A percentile compares a stretch with the other conserved stretches of the same genome.
Evolutionary conservation across 2,113 vertebrate genomes (phyloP).

Genomic region (Oxygymnocypris stewartii): DNA sequence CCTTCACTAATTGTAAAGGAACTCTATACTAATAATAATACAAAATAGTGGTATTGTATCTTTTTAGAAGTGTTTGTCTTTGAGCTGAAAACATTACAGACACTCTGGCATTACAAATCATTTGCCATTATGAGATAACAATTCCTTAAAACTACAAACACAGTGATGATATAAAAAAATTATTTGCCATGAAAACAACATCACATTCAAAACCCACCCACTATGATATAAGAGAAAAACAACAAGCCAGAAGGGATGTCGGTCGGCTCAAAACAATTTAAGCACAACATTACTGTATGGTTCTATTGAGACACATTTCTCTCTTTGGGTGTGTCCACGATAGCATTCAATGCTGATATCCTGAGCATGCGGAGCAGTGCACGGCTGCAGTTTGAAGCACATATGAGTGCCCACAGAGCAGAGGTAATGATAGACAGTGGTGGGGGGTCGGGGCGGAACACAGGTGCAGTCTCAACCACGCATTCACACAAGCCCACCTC

Average conservation of each 20-base stretch:
- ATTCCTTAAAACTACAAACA: conserved; percentile 6
- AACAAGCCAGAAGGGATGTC: neutral
- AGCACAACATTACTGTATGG: neutral
- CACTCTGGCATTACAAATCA: conserved; percentile 12
- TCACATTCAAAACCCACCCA: conserved; percentile 11
- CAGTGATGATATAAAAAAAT: conserved; percentile 12
- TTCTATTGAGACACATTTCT: conserved; percentile 22
- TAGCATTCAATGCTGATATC: conserved; percentile 38
- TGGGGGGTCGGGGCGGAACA: conserved; percentile 45
- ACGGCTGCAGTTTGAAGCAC: conserved; percentile 47
- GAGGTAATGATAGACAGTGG: conserved; percentile 52
- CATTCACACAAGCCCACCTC: conserved; percentile 52
- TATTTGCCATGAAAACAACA: conserved; percentile 15
- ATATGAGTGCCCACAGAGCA: conserved; percentile 52
- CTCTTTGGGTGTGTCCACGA: conserved; percentile 28
- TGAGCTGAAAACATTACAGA: conserved; percentile 8
- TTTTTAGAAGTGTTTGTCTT: neutral
- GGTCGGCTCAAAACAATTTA: neutral
- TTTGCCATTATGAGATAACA: neutral
- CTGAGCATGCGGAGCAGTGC: conserved; percentile 41
- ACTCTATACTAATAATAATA: neutral
- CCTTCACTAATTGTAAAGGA: conserved; percentile 1
- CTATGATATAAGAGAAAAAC: conserved; percentile 22
- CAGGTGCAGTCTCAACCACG: conserved; percentile 61
- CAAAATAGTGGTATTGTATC: neutral